Evolutionary conservation across 37 sponge, comb jelly and placozoan species (phyloP).

Genomic region (Ephydatia muelleri): DNA sequence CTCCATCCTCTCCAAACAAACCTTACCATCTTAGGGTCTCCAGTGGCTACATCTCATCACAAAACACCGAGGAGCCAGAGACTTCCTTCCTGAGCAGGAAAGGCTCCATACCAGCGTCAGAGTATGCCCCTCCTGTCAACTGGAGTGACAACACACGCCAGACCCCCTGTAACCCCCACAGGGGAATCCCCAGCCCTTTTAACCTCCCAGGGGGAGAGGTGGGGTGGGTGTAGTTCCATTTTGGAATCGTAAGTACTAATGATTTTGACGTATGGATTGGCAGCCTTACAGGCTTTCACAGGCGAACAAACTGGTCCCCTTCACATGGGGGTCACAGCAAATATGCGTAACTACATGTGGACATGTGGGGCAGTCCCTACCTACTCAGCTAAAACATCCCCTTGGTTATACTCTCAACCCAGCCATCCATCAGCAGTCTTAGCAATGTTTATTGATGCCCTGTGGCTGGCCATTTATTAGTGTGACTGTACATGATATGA

Average conservation of each 20-base stretch:
- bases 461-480: neutral
- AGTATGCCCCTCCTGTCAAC: neutral
- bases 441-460: neutral
- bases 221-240: neutral
- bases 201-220: too few relatives aligned
- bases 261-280: neutral
- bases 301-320: neutral
- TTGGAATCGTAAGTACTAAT: neutral
- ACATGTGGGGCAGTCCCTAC: too few relatives aligned
- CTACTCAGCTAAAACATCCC: neutral
- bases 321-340: too few relatives aligned
- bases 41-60: neutral
- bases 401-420: neutral
- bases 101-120: neutral
- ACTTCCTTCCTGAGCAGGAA: too few relatives aligned
- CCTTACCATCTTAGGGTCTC: neutral
- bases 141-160: neutral
- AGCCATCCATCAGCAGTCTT: neutral
- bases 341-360: too few relatives aligned
- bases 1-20: too few relatives aligned
- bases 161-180: too few relatives aligned
- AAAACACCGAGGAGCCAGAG: neutral
- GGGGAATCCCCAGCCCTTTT: too few relatives aligned
- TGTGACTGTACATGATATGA: neutral
- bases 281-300: neutral